A percentile compares a stretch with the other conserved stretches of the same genome.
These are phyloP conservation scores for Gnathonemus longibarbis DNA, from an alignment of 2,113 vertebrate genomes.

Conservation along the genomic window DNA sequence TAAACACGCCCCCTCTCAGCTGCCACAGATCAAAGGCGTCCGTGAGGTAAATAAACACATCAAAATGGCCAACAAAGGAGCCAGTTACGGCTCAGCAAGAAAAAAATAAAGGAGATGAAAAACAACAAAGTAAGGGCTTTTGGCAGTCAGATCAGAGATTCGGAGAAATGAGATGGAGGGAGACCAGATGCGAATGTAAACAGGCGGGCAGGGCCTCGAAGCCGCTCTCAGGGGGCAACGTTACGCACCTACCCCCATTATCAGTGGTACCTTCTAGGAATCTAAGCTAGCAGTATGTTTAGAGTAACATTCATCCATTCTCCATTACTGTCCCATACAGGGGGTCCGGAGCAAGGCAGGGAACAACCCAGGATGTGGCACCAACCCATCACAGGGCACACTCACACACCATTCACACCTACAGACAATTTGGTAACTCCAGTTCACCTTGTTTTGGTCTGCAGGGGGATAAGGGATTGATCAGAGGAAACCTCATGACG, in stretches of 20 bases:
- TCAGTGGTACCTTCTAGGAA: neutral
- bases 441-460: neutral
- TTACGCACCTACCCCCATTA: neutral
- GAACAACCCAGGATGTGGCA: neutral
- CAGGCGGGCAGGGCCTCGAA: neutral
- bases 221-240: neutral
- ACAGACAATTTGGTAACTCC: neutral
- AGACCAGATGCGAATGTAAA: conserved; percentile 30
- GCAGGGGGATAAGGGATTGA: neutral
- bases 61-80: conserved; percentile 50
- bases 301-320: neutral
- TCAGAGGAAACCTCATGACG: neutral
- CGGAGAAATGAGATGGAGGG: conserved; percentile 23
- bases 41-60: conserved; percentile 54
- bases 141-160: conserved; percentile 41
- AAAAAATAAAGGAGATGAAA: neutral
- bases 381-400: neutral
- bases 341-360: neutral
- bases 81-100: conserved; percentile 31
- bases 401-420: neutral
- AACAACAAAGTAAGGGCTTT: conserved; percentile 43
- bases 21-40: conserved; percentile 46
- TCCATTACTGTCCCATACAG: neutral
- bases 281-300: neutral
- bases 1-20: conserved; percentile 27